These are phyloP conservation scores for Arctopsyche grandis DNA, from an alignment of 1,140 invertebrate genomes.

Conservation along the genomic window DNA sequence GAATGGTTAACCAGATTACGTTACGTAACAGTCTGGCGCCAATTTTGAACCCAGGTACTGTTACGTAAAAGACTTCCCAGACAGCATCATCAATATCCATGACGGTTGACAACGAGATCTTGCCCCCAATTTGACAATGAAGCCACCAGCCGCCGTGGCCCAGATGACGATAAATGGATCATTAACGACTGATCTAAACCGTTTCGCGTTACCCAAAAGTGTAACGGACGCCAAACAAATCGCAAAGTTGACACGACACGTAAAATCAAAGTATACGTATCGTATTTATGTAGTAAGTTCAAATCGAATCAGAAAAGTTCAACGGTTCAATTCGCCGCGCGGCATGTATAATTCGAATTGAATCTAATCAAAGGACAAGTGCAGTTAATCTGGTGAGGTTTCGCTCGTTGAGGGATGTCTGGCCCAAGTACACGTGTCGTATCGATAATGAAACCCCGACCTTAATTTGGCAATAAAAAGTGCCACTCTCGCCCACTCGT, in stretches of 20 bases:
- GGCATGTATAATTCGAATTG: background rate
- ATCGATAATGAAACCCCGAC: constrained; percentile 34
- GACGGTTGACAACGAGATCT: constrained; percentile 27
- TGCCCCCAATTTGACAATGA: constrained; percentile 37
- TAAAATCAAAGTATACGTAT: no score
- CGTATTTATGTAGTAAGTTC: no score
- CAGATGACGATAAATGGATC: constrained; percentile 24
- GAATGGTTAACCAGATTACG: no score
- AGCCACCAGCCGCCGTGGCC: constrained; percentile 36
- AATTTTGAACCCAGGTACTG: no score
- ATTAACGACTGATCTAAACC: constrained; percentile 4
- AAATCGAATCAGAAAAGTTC: no score
- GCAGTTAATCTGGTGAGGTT: background rate
- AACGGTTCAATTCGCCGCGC: no score
- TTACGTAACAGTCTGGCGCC: no score
- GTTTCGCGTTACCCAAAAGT: background rate
- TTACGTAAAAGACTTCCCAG: background rate
- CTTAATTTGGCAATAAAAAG: constrained; percentile 40
- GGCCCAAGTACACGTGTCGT: constrained; percentile 10
- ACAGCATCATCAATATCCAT: constrained; percentile 13
- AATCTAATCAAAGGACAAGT: background rate
- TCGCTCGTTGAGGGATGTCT: background rate
- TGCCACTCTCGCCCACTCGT: constrained; percentile 12
- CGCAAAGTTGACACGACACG: background rate
- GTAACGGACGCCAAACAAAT: background rate